phyloP scores from a whole-genome alignment of 2,888 invertebrate genomes.

The Anarsia innoxiella region DNA sequence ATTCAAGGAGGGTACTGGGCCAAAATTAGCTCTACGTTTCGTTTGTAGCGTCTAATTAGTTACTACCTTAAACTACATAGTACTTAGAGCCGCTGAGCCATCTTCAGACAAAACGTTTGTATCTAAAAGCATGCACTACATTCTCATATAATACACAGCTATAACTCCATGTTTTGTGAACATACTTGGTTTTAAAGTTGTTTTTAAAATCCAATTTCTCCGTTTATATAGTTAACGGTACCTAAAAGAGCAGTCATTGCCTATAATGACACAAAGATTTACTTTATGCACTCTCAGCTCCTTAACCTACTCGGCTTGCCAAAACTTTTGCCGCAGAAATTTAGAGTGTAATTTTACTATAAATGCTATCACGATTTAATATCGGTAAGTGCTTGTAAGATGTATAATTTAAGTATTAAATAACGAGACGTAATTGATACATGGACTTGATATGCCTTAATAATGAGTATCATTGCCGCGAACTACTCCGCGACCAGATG shows the following conservation, averaged over 20 bases:
- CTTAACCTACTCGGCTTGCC: conserved; percentile 15
- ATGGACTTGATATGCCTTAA: conserved; percentile 20
- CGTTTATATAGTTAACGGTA: conserved; percentile 16
- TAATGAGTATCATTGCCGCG: conserved; percentile 34
- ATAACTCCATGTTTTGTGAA: too few relatives aligned
- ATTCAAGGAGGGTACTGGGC: too few relatives aligned
- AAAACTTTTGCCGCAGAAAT: conserved; percentile 11
- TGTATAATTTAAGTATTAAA: conserved; percentile 28
- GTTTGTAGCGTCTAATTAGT: too few relatives aligned
- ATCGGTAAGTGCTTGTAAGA: conserved; percentile 18
- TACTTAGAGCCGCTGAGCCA: too few relatives aligned
- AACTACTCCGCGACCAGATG: conserved; percentile 26
- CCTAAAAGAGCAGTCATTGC: conserved; percentile 11
- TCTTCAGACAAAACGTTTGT: too few relatives aligned
- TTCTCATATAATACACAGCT: too few relatives aligned
- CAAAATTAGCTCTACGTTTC: too few relatives aligned
- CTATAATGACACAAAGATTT: conserved; percentile 11
- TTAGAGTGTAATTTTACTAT: conserved; percentile 14
- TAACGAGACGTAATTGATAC: conserved; percentile 34
- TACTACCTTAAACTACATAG: too few relatives aligned
- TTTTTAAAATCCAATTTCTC: conserved; percentile 9
- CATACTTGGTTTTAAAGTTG: too few relatives aligned
- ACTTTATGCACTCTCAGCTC: conserved; percentile 10
- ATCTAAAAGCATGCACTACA: too few relatives aligned
- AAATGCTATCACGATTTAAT: conserved; percentile 17